Conservation (phyloP, 2,113 vertebrate species). For the Terrapene triunguis region DNA sequence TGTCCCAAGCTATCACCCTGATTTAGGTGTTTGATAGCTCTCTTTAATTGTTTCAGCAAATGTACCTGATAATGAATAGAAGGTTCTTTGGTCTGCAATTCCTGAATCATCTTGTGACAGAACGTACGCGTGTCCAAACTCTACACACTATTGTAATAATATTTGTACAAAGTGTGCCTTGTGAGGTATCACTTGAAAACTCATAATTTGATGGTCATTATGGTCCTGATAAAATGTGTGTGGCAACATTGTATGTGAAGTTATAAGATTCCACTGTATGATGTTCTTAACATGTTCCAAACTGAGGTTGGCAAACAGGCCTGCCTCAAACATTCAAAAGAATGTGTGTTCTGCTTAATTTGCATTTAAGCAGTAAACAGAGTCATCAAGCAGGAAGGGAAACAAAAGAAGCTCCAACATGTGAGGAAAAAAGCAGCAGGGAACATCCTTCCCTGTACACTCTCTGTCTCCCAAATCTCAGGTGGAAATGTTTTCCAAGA, state of each 20-base stretch:
- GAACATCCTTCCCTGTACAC: not conserved
- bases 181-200: not conserved
- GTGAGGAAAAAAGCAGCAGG: not conserved
- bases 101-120: not conserved
- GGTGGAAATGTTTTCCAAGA: not conserved
- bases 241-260: not conserved
- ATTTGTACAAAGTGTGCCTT: not conserved
- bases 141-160: not conserved
- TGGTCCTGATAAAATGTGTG: not conserved
- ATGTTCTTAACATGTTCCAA: not conserved
- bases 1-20: not conserved
- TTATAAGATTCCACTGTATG: not conserved
- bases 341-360: not conserved
- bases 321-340: not conserved
- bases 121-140: not conserved
- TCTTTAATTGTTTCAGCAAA: conserved; percentile 24
- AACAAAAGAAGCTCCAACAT: not conserved
- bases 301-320: not conserved
- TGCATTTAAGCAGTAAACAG: not conserved
- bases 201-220: not conserved
- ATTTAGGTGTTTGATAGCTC: not conserved
- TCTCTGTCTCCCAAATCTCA: no score
- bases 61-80: not conserved
- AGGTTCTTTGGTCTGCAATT: not conserved
- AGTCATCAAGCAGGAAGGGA: not conserved